phyloP scores from a whole-genome alignment of 2,113 vertebrate species.

The Muntiacus muntjak region DNA sequence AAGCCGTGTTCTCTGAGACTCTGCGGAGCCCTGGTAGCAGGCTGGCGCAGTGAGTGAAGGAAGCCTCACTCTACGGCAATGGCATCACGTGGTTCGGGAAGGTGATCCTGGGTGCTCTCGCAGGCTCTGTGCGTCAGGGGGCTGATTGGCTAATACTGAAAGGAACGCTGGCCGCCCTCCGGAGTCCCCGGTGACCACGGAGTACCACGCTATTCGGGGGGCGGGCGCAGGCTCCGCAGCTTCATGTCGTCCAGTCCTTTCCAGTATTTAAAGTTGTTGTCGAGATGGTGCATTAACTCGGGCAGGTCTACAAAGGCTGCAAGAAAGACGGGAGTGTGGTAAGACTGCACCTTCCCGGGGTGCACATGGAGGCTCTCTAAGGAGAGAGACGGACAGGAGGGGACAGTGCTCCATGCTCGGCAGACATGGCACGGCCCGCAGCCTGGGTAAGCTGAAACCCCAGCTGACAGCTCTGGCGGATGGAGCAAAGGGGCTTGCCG shows the following conservation, averaged over 20 bases:
- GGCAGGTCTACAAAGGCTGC: slow-evolving; percentile 95
- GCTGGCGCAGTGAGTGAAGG: slow-evolving; percentile 39
- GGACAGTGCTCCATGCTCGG: neutral
- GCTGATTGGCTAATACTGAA: slow-evolving; percentile 74
- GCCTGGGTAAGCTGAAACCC: neutral
- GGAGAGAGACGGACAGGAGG: neutral
- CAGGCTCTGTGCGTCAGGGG: slow-evolving; percentile 60
- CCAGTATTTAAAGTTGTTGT: slow-evolving; percentile 99
- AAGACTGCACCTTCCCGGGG: neutral
- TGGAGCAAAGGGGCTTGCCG: too few relatives aligned
- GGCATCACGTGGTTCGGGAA: slow-evolving; percentile 6
- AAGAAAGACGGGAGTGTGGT: neutral
- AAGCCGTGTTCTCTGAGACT: slow-evolving; percentile 42
- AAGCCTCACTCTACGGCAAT: slow-evolving; percentile 70
- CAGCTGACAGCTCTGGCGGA: neutral
- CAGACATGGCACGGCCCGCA: neutral
- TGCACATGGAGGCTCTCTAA: neutral
- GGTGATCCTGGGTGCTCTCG: slow-evolving; percentile 50
- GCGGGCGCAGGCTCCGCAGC: slow-evolving; percentile 89
- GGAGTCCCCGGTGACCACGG: slow-evolving; percentile 51
- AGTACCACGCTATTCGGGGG: slow-evolving; percentile 82
- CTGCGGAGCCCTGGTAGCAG: slow-evolving; percentile 62
- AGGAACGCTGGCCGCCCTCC: slow-evolving; percentile 62
- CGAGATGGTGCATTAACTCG: slow-evolving; percentile 95
- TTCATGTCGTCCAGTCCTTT: slow-evolving; percentile 92